Conservation (phyloP, 2,888 invertebrate genomes). For the Metallyticus violacea region DNA sequence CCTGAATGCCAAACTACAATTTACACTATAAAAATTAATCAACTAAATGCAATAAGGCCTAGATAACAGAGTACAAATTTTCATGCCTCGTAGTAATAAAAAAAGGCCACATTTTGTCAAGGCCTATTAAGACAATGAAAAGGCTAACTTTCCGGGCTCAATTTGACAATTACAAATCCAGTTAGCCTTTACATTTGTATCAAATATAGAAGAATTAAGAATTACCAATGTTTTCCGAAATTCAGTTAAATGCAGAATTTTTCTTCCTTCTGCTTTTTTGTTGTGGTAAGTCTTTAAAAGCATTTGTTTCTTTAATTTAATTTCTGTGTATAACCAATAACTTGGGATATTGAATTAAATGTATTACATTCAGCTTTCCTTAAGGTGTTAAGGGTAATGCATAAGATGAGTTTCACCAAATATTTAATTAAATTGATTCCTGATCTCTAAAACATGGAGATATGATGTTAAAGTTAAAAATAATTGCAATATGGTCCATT, state of each 20-base stretch:
- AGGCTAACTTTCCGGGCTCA: neutral
- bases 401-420: too few relatives aligned
- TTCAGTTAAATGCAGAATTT: constrained; percentile 2
- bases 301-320: too few relatives aligned
- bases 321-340: too few relatives aligned
- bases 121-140: neutral
- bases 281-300: constrained; percentile 23
- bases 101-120: constrained; percentile 19
- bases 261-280: constrained; percentile 16
- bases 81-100: constrained; percentile 8
- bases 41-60: constrained; percentile 5
- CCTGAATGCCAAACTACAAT: neutral
- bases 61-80: constrained; percentile 23
- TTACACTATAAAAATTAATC: neutral
- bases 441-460: too few relatives aligned
- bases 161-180: neutral
- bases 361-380: too few relatives aligned
- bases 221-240: constrained; percentile 26
- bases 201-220: neutral
- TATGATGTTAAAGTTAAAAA: too few relatives aligned
- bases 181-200: neutral
- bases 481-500: too few relatives aligned
- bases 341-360: too few relatives aligned
- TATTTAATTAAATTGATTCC: too few relatives aligned
- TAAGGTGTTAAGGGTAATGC: too few relatives aligned